These are phyloP conservation scores for Plectrocnemia conspersa DNA, from an alignment of 1,140 invertebrate genomes.

Conservation along the genomic window DNA sequence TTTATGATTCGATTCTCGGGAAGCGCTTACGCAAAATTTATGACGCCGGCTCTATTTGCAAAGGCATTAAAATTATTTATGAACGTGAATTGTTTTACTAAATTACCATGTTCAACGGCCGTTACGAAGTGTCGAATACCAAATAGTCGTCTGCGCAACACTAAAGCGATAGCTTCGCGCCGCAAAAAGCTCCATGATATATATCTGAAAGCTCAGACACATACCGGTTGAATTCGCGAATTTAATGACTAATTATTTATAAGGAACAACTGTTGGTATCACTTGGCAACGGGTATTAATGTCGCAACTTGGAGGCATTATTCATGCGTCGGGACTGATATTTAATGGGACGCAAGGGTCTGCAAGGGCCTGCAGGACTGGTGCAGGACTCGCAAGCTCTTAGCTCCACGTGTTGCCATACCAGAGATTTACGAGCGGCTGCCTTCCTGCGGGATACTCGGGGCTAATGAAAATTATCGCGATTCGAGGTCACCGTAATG, in stretches of 20 bases:
- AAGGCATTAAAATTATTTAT: constrained; percentile 37
- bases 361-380: constrained; percentile 1
- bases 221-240: constrained; percentile 30
- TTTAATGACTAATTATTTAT: constrained; percentile 34
- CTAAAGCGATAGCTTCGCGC: neutral
- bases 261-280: constrained; percentile 32
- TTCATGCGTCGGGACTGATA: constrained; percentile 33
- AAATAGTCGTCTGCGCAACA: constrained; percentile 15
- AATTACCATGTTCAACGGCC: constrained; percentile 33
- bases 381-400: constrained; percentile 4
- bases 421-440: constrained; percentile 24
- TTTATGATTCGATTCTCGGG: constrained; percentile 1
- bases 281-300: constrained; percentile 33
- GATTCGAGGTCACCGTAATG: constrained; percentile 30
- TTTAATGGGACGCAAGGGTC: constrained; percentile 30
- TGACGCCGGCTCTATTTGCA: constrained; percentile 29
- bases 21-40: constrained; percentile 26
- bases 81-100: constrained; percentile 35
- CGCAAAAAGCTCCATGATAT: too few relatives aligned
- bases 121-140: constrained; percentile 29
- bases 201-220: neutral
- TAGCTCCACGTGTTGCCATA: constrained; percentile 27
- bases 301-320: constrained; percentile 33
- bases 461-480: constrained; percentile 22
- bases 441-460: neutral